Percentiles rank a stretch among this genome's conserved stretches.
These are phyloP conservation scores for Trichechus manatus DNA, from an alignment of 2,113 vertebrate species.

Conservation along the genomic window DNA sequence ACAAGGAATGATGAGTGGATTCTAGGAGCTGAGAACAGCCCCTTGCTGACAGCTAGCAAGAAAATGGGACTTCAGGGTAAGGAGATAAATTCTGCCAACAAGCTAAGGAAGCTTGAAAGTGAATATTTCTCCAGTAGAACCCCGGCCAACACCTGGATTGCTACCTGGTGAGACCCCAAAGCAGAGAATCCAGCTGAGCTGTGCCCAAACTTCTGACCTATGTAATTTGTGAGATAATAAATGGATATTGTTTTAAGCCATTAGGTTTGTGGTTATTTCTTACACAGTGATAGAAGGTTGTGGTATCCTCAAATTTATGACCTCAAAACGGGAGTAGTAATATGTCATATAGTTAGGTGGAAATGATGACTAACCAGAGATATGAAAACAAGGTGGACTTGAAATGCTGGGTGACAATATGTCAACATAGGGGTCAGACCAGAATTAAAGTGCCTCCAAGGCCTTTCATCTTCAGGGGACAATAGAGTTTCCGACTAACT, in stretches of 20 bases:
- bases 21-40: background rate
- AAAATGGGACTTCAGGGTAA: background rate
- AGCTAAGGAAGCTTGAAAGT: background rate
- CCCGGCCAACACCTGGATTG: background rate
- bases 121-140: background rate
- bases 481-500: background rate
- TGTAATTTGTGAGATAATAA: background rate
- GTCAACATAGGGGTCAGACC: too few species aligned
- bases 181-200: background rate
- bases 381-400: background rate
- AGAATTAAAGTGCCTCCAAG: background rate
- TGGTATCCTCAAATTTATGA: too few species aligned
- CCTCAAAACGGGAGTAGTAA: too few species aligned
- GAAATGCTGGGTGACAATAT: background rate
- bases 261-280: background rate
- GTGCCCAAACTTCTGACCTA: background rate
- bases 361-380: background rate
- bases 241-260: background rate
- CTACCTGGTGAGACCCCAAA: background rate
- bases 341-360: background rate
- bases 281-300: background rate
- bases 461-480: background rate
- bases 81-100: background rate
- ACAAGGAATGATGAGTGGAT: background rate
- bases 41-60: background rate